Base-by-base conservation (phyloP, 2,113 vertebrate genomes). In the Tragelaphus imberbis region DNA sequence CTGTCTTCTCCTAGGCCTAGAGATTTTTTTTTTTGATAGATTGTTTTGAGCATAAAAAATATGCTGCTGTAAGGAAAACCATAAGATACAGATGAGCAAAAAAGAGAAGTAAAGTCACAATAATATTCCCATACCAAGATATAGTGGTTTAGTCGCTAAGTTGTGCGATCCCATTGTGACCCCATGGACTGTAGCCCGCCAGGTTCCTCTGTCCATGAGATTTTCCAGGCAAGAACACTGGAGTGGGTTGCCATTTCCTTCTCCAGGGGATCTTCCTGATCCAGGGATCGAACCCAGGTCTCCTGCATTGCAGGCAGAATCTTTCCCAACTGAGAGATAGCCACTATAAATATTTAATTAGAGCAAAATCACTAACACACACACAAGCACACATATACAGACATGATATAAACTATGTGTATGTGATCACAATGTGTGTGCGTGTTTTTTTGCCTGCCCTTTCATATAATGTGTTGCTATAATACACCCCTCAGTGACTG, bases 361-460 rank as follows among this genome's bases (percentile, higher is more conserved):
- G 25, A 63, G 44, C 15, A 17, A 71, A 28, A 21, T 55, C 92
- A 55, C 58, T 13, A 13, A 17, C 4, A 9, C 61, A 55, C 23
- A 17, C 44, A n/a, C 15, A 33, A 30, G 51, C 23, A 55, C 19
- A 13, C 5, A 25, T 1, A 12, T 23, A 61, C 49, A 75, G 55
- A 81, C 36, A 19, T 6, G 58, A 21, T 16, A 6, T 11, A 30
- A 14, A 17, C 0, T 63, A 2, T 19, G 27, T 3, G 5, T 23
- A 3, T 21, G 1, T 1, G 13, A 23, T 44, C 15, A 33, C 6
- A 28, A 1, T 6, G 8, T 7, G 19, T 47, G 28, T 0, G 4
- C 0, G 12, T 33, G 5, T 47, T n/a, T 82, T 30, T 49, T 71
- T 61, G 51, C 12, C 6, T 15, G 10, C 10, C 10, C 16, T 51